Evolutionary conservation across 2,888 invertebrate species (phyloP), one percentile per base, ranked within the genome.

Genomic region (Phalera bucephala): DNA sequence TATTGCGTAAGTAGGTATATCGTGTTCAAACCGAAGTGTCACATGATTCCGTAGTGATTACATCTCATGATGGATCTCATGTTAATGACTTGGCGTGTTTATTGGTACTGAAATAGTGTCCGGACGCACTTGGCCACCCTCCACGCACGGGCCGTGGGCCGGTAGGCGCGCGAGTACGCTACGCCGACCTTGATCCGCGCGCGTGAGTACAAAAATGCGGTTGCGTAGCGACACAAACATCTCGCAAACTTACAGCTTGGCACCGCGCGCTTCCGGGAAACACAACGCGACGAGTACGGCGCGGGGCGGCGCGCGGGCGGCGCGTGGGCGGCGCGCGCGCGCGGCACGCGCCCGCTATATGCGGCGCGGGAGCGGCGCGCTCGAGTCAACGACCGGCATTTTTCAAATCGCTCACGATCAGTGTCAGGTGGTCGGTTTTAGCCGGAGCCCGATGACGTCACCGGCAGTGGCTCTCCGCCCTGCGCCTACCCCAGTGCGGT

Each of bases 371-470:
- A 40, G 46, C 11, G 29, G 13, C 26, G 26, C 23, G 23, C 29
- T 30, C 22, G 52, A 54, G 74, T 72, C 74, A 64, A 40, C 58
- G 73, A 73, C 73, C 73, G 67, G 40, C 63, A 51, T 55, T 53
- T 52, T 48, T 53, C 36, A 45, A 33, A 59, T 51, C 45, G 58
- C 55, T 52, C 52, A 52, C 55, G 60, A 61, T 58, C 63, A 57
- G 32, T 58, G 65, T 65, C 64, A 64, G 65, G 42, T 48, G 48
- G 39, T 35, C 57, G 38, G 43, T 64, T 57, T 47, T 64, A 53
- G 45, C 42, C 26, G 33, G 31, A 36, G 42, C 49, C 38, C 17
- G 5, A 31, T 55, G 53, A 59, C 64, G 55, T 51, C 41, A 36
- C 36, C 22, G 40, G 26, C 30, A 39, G 2, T 21, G 2, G 8